A percentile compares a stretch with the other conserved stretches of the same genome.
Evolutionary conservation across 2,113 vertebrate genomes (phyloP).

Genomic region (Rynchops niger): DNA sequence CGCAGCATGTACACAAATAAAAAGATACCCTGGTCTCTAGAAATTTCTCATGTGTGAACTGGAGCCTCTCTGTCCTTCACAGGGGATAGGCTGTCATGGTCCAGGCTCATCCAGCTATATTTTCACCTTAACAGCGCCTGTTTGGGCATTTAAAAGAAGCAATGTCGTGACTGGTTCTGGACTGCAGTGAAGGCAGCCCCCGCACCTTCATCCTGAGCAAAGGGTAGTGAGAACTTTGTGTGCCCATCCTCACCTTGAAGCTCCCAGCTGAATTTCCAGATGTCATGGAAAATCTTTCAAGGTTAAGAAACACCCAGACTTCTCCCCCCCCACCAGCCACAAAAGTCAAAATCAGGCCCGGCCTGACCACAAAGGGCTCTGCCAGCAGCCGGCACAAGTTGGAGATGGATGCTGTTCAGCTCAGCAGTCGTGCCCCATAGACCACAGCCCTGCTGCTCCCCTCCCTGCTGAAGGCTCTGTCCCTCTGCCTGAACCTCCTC

Average conservation of each 20-base stretch:
- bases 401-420: not conserved
- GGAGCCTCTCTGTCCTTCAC: no score
- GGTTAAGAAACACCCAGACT: not conserved
- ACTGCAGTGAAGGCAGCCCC: not conserved
- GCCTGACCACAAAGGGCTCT: no score
- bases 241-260: not conserved
- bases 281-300: not conserved
- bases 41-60: not conserved
- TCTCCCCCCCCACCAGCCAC: no score
- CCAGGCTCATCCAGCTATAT: no score
- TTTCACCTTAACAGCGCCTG: not conserved
- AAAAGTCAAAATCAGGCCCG: not conserved
- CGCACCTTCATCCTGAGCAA: not conserved
- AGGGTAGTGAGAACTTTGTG: not conserved
- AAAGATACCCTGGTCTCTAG: not conserved
- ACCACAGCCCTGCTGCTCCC: not conserved
- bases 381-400: not conserved
- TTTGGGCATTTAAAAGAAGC: no score
- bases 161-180: no score
- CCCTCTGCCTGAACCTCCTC: not conserved
- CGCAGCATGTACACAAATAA: accelerated
- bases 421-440: no score
- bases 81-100: not conserved
- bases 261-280: not conserved
- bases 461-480: not conserved